Conservation (phyloP, 2,113 vertebrate genomes). For the Callopanchax toddi region DNA sequence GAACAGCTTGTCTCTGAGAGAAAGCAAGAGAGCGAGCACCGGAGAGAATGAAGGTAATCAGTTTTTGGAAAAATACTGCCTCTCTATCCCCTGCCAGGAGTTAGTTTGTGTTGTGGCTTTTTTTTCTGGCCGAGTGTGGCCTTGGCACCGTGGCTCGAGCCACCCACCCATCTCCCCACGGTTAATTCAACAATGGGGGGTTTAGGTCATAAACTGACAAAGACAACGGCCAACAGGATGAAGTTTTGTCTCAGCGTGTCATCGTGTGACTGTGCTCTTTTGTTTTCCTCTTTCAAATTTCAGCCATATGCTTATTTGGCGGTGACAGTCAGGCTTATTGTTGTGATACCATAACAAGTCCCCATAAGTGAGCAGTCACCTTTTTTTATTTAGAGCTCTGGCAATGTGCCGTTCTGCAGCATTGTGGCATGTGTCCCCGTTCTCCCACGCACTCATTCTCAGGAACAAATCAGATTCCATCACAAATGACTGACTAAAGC, state of each 20-base stretch:
- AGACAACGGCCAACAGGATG: constrained; percentile 59
- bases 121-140: constrained; percentile 39
- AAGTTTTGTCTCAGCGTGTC: constrained; percentile 30
- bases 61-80: constrained; percentile 69
- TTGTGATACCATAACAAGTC: constrained; percentile 62
- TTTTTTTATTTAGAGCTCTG: constrained; percentile 41
- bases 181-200: constrained; percentile 65
- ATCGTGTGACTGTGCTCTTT: constrained; percentile 17
- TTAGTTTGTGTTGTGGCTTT: constrained; percentile 68
- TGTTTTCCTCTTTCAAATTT: constrained; percentile 27
- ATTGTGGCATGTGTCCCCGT: constrained; percentile 55
- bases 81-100: constrained; percentile 62
- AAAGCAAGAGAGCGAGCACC: constrained; percentile 23
- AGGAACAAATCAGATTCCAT: constrained; percentile 60
- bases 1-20: constrained; percentile 72
- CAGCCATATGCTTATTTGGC: constrained; percentile 68
- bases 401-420: constrained; percentile 56
- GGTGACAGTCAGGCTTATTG: constrained; percentile 55
- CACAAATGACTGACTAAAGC: constrained; percentile 64
- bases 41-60: constrained; percentile 62
- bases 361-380: constrained; percentile 65
- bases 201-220: constrained; percentile 57
- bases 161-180: constrained; percentile 42
- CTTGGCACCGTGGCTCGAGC: constrained; percentile 46
- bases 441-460: constrained; percentile 59